Conservation (phyloP, 2,888 invertebrate genomes). For the Exocentrus adspersus region DNA sequence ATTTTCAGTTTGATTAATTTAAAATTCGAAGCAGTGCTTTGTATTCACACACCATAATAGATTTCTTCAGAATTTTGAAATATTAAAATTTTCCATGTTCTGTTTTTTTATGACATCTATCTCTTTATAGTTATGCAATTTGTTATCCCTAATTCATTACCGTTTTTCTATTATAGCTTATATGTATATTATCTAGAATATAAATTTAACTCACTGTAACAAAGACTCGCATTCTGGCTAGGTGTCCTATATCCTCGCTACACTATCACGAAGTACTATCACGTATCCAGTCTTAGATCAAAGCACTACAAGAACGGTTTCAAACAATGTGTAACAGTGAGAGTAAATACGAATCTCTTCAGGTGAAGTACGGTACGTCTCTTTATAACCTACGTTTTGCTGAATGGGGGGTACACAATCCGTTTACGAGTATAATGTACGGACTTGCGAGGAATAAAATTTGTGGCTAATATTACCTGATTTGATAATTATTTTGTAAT, state of each 20-base stretch:
- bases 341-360: conserved; percentile 46
- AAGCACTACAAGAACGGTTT: conserved; percentile 26
- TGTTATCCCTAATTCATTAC: no score
- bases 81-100: no score
- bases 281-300: conserved; percentile 23
- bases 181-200: background rate
- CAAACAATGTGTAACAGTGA: conserved; percentile 42
- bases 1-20: no score
- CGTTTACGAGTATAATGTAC: no score
- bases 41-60: no score
- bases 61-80: no score
- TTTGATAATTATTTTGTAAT: conserved; percentile 29
- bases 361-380: conserved; percentile 37
- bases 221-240: conserved; percentile 20
- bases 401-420: conserved; percentile 28
- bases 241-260: conserved; percentile 23
- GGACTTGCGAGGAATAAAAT: conserved; percentile 23
- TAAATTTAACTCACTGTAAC: conserved; percentile 18
- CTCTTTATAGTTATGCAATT: no score
- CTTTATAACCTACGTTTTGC: conserved; percentile 45
- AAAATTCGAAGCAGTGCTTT: no score
- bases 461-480: conserved; percentile 16
- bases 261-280: conserved; percentile 24
- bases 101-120: no score
- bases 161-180: no score